These are phyloP conservation scores for Semaprochilodus insignis DNA, from an alignment of 2,797 vertebrate genomes.

Conservation along the genomic window DNA sequence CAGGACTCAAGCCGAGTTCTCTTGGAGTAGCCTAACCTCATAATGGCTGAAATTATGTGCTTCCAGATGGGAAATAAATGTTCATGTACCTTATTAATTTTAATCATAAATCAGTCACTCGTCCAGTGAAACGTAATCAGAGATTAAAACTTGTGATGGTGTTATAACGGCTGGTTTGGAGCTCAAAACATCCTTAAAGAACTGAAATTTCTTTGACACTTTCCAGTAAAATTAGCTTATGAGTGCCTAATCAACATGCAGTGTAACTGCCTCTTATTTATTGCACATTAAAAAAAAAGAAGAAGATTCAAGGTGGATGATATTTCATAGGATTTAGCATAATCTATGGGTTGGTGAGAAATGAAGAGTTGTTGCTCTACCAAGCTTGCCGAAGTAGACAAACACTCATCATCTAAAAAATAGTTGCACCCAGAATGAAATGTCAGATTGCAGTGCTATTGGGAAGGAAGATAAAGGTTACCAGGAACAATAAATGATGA, in stretches of 20 bases:
- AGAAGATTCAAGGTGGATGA: background rate
- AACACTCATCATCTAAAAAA: no score
- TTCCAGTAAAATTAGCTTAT: background rate
- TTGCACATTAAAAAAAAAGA: background rate
- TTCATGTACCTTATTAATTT: conserved; percentile 1
- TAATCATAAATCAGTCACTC: conserved; percentile 5
- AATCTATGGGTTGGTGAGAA: no score
- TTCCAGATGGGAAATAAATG: conserved; percentile 19
- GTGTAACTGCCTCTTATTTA: background rate
- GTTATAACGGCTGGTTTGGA: background rate
- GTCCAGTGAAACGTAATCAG: background rate
- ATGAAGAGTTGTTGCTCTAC: background rate
- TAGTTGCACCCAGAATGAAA: no score
- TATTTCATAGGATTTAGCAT: no score
- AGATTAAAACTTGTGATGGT: background rate
- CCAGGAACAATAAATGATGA: no score
- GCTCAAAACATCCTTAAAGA: background rate
- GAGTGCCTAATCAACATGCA: background rate
- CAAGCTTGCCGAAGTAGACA: no score
- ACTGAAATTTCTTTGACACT: background rate
- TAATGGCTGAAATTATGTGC: background rate
- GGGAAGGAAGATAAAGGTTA: no score
- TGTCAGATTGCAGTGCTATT: no score
- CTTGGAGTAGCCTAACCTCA: background rate
- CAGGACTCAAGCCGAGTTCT: background rate